These are phyloP conservation scores for Stenolophus ochropezus DNA, from an alignment of 2,888 invertebrate species.

Conservation along the genomic window DNA sequence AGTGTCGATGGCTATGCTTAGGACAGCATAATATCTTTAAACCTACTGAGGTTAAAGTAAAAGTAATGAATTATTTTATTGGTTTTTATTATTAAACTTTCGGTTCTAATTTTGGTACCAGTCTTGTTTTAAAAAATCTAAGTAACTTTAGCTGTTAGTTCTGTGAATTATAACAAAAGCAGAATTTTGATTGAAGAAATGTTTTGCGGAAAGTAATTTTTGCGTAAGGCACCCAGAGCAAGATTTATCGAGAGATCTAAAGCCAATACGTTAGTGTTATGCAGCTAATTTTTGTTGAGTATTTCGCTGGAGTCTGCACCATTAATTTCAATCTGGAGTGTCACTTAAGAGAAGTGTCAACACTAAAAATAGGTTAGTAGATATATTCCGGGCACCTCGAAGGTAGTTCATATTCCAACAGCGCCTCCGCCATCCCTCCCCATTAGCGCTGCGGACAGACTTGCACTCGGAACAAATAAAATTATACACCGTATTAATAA, in stretches of 20 bases:
- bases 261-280: slow-evolving; percentile 49
- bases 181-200: too few relatives aligned
- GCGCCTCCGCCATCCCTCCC: neutral
- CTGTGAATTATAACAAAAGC: too few relatives aligned
- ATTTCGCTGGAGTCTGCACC: slow-evolving; percentile 43
- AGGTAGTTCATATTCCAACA: slow-evolving; percentile 15
- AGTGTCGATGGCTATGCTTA: too few relatives aligned
- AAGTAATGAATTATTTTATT: too few relatives aligned
- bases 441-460: slow-evolving; percentile 11
- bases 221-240: neutral
- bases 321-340: slow-evolving; percentile 54
- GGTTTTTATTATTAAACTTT: too few relatives aligned
- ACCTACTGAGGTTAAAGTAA: too few relatives aligned
- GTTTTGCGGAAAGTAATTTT: slow-evolving; percentile 12
- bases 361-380: slow-evolving; percentile 57
- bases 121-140: too few relatives aligned
- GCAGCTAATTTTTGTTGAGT: slow-evolving; percentile 42
- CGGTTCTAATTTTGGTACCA: too few relatives aligned
- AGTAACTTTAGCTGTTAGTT: too few relatives aligned
- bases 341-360: slow-evolving; percentile 55
- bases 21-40: too few relatives aligned
- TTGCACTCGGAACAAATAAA: slow-evolving; percentile 18
- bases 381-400: slow-evolving; percentile 30
- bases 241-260: slow-evolving; percentile 34
- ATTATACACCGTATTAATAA: slow-evolving; percentile 36